phyloP scores from a whole-genome alignment of 1,140 invertebrate species.

The Sarcophaga peregrina region DNA sequence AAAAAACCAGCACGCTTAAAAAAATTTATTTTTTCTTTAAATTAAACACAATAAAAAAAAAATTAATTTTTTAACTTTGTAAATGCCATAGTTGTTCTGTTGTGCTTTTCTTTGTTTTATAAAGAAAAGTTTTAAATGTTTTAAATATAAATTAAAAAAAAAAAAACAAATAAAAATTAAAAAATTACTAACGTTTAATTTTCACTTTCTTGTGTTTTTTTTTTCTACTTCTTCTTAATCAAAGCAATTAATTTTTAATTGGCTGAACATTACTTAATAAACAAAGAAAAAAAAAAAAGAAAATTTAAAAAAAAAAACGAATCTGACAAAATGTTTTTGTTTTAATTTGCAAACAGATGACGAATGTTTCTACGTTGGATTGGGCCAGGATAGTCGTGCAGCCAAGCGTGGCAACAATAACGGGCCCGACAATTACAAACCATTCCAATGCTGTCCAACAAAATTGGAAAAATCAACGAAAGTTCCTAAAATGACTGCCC shows the following conservation, averaged over 20 bases:
- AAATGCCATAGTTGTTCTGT: constrained; percentile 27
- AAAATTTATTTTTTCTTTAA: constrained; percentile 19
- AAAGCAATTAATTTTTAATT: constrained; percentile 5
- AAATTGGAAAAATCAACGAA: constrained; percentile 73
- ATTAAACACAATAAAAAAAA: constrained; percentile 23
- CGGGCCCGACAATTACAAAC: constrained; percentile 83
- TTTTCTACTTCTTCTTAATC: constrained; percentile 24
- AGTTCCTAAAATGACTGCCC: constrained; percentile 67
- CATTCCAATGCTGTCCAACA: constrained; percentile 90
- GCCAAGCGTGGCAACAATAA: constrained; percentile 76
- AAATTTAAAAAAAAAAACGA: constrained; percentile 48
- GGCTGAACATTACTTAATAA: constrained; percentile 7
- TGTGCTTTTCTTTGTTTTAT: neutral
- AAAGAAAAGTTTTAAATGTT: constrained; percentile 23
- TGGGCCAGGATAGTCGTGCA: constrained; percentile 71
- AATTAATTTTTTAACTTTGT: constrained; percentile 27
- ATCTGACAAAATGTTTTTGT: constrained; percentile 73
- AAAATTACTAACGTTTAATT: constrained; percentile 6
- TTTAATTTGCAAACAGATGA: constrained; percentile 78
- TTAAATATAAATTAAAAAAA: constrained; percentile 41
- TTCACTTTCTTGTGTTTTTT: neutral
- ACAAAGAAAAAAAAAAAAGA: neutral
- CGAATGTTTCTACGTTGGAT: constrained; percentile 94
- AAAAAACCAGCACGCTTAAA: constrained; percentile 37
- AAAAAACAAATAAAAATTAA: constrained; percentile 25